Evolutionary conservation across 2,888 invertebrate genomes (phyloP), one percentile per base, ranked within the genome.

Genomic region (Pachliopta kotzebuea): DNA sequence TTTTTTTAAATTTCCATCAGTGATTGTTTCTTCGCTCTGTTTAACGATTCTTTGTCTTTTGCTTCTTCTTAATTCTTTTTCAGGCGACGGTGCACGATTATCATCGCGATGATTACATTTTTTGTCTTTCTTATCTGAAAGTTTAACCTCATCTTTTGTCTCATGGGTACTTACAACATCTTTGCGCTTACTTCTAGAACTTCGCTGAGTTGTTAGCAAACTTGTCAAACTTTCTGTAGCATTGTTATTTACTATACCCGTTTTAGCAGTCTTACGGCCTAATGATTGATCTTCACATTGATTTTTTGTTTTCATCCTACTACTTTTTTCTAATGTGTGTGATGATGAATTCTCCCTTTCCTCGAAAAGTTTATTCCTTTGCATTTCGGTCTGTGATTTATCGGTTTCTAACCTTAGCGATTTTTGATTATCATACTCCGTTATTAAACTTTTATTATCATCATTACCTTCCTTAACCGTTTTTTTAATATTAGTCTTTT

Each of bases 11-110:
- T 75, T 21, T 21, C 1, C 23, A 2, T 17, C 14, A 23, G 37
- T 23, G 21, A 37, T 58, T 11, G 31, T 14, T 54, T 61, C 65
- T 9, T 17, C 31, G 76, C 76, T 66, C 73, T 72, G 0, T 70
- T 71, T 53, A 63, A 37, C 66, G 31, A 70, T 73, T 63, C 67
- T 80, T 24, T 84, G 82, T 37, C 88, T 75, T 67, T 68, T 82
- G 71, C 87, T 90, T 60, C 88, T 78, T 52, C 87, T 75, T 11
- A 84, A 63, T 67, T 78, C 72, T 49, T 68, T 69, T 57, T 72
- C 77, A 20, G 79, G 74, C 0, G 77, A 74, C 29, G 70, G 64
- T 7, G 61, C 58, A 29, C 55, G 52, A 29, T 24, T 54, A 31
- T 23, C 50, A 50, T 52, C 57, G 29, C 54, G 58, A 20, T 59